Evolutionary conservation across 1,140 invertebrate species (phyloP), one percentile per base, ranked within the genome.

Genomic region (Cotesia glomerata): DNA sequence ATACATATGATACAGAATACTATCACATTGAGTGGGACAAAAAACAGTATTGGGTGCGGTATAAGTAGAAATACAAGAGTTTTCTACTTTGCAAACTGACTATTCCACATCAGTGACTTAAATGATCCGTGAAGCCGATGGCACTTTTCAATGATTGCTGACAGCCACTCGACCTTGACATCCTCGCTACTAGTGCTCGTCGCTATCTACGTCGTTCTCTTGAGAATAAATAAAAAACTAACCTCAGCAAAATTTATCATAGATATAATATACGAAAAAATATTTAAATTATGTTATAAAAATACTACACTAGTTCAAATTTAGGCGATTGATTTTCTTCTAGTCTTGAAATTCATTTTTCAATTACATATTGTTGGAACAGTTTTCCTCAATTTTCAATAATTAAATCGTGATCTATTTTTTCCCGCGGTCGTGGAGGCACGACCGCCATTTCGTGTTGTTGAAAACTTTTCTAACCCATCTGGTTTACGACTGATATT

Each of bases 101-200:
- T n/a, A 18, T 67, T 9, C 32, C 26, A 13, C 65, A 67, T 67
- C 51, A 67, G 52, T 49, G 18, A 67, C 65, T 67, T 14, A 26
- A 54, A 49, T 26, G 65, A 54, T 49, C 32, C 39, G 16, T 67
- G 49, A 67, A 18, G 13, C 14, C 11, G 49, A 51, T 67, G 16
- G 39, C 39, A 45, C 39, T 67, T 67, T 62, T 13, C 32, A 67
- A 34, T 26, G 39, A 51, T 49, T 36, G n/a, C 9, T 16, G 18
- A 58, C 56, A 58, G 26, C 56, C 16, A 18, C 16, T 58, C 56
- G 56, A 58, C 56, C 56, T 9, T 58, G 56, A 58, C 16, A 18
- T 58, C 16, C 16, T 54, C 52, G 14, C 26, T 9, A 16, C 16
- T 58, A 18, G 5, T 26, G 26, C 26, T 26, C 3, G 26, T 26